A percentile compares a stretch with the other conserved stretches of the same genome.
Conservation (phyloP, 2,113 vertebrate genomes). For the Rafetus swinhoei region DNA sequence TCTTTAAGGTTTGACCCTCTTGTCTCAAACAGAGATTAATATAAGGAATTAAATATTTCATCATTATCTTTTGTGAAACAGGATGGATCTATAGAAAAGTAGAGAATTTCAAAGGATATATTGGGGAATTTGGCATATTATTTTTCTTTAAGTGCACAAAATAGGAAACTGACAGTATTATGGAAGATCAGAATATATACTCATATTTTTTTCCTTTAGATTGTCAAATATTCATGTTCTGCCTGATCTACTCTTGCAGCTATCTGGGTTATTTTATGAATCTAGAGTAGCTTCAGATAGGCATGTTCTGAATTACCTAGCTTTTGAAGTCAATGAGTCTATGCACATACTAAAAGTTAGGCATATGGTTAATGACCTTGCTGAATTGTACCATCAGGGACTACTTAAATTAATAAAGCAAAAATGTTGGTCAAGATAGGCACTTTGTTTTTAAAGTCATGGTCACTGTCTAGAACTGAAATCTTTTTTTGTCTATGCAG, state of each 20-base stretch:
- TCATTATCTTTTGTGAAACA: background rate
- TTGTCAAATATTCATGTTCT: background rate
- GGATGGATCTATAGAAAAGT: background rate
- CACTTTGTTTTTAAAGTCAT: background rate
- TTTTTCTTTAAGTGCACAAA: background rate
- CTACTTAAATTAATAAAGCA: background rate
- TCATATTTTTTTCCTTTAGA: background rate
- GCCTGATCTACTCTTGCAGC: background rate
- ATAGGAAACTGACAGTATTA: background rate
- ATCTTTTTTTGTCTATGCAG: constrained; percentile 71
- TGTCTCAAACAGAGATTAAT: background rate
- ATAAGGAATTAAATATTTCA: background rate
- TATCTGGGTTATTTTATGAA: background rate
- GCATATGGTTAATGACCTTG: background rate
- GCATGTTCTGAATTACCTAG: background rate
- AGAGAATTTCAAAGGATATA: background rate
- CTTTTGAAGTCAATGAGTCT: background rate
- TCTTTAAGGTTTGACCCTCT: background rate
- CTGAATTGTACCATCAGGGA: background rate
- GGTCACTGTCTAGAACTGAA: background rate
- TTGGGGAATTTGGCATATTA: accelerated
- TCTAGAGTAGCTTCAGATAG: background rate
- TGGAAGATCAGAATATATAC: background rate
- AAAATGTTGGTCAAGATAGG: background rate
- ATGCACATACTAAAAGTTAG: background rate